Conservation (phyloP, 2,888 invertebrate species). For the Anthoptus insignis region DNA sequence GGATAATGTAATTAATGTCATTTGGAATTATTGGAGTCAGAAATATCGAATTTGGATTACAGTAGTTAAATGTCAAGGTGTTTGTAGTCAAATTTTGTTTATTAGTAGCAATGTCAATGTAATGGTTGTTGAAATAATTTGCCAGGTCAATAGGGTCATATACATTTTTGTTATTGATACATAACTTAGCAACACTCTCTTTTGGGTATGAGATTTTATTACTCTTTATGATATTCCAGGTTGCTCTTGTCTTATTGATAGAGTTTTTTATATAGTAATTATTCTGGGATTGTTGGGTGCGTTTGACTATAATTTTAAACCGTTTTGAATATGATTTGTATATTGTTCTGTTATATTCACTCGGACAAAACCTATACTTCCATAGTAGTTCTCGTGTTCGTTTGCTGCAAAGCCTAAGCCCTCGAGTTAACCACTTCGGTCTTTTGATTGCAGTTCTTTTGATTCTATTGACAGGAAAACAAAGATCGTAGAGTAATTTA, state of each 20-base stretch:
- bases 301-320: not conserved
- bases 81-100: not conserved
- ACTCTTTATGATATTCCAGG: constrained; percentile 2
- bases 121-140: constrained; percentile 32
- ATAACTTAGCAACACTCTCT: constrained; percentile 8
- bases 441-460: constrained; percentile 10
- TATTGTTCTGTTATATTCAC: not conserved
- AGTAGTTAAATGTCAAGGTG: not conserved
- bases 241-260: not conserved
- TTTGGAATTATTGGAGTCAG: constrained; percentile 1
- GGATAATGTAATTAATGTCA: not conserved
- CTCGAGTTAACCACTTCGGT: constrained; percentile 1
- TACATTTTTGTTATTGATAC: not conserved
- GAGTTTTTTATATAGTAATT: not conserved
- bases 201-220: not conserved
- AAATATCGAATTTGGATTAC: constrained; percentile 17
- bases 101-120: constrained; percentile 10
- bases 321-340: not conserved
- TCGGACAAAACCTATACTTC: not conserved
- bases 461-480: constrained; percentile 24
- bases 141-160: constrained; percentile 30
- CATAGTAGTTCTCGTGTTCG: not conserved
- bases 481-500: constrained; percentile 23
- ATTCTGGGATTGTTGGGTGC: not conserved
- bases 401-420: not conserved